Percentiles rank a stretch among this genome's conserved stretches.
These are phyloP conservation scores for Zalophus californianus DNA, from an alignment of 2,797 vertebrate species.

Conservation along the genomic window DNA sequence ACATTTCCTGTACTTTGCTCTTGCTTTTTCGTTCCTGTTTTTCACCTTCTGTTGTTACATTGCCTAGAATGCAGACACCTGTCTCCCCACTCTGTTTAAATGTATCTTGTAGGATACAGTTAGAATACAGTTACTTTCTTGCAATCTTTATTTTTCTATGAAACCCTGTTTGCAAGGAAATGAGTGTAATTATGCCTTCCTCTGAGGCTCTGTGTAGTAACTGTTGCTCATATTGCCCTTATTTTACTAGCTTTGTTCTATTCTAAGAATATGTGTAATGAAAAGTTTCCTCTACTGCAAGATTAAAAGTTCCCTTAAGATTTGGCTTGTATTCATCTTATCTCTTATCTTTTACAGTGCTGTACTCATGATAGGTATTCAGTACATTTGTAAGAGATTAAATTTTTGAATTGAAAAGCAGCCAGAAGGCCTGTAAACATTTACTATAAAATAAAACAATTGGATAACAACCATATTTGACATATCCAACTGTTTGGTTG, in stretches of 20 bases:
- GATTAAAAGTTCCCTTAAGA: slow-evolving; percentile 40
- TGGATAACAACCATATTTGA: not conserved
- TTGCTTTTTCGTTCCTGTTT: not conserved
- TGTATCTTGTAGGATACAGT: not conserved
- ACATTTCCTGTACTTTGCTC: not conserved
- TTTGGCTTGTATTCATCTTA: not conserved
- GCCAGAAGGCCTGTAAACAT: not conserved
- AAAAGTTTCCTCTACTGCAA: not conserved
- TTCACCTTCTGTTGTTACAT: slow-evolving; percentile 37
- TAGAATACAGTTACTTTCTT: slow-evolving; percentile 48
- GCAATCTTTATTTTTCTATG: not conserved
- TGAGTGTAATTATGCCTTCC: slow-evolving; percentile 5
- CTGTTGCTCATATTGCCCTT: not conserved
- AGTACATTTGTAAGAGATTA: slow-evolving; percentile 3
- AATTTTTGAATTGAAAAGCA: slow-evolving; percentile 31
- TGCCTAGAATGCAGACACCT: not conserved
- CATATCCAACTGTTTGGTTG: not conserved
- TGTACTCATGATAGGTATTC: not conserved
- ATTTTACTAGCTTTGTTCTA: slow-evolving; percentile 27
- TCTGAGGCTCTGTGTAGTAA: not conserved
- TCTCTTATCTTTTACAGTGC: not conserved
- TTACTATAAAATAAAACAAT: not conserved
- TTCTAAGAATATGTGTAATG: not conserved
- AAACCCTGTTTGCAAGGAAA: not conserved
- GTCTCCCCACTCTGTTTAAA: not conserved